phyloP scores from a whole-genome alignment of 1,140 invertebrate genomes.

The Oryzaephilus surinamensis region DNA sequence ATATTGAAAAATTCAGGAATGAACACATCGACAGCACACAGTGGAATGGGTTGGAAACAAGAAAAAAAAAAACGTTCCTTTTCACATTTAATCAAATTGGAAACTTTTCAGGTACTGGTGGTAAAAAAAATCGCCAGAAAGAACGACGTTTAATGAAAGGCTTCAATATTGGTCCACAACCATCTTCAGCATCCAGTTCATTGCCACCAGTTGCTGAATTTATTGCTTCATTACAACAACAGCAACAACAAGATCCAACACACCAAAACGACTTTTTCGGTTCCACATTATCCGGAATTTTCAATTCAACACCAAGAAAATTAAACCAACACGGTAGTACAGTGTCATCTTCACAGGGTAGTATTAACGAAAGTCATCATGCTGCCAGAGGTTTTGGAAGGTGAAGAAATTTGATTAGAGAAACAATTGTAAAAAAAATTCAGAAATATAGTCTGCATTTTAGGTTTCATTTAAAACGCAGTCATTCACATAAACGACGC shows the following conservation, averaged over 20 bases:
- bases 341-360: constrained; percentile 34
- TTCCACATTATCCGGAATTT: constrained; percentile 39
- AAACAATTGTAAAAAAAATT: neutral
- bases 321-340: constrained; percentile 32
- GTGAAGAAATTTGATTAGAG: constrained; percentile 11
- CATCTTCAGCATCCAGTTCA: constrained; percentile 44
- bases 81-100: constrained; percentile 1
- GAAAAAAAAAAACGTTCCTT: constrained; percentile 3
- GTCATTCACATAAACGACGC: constrained; percentile 54
- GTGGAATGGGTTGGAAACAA: constrained; percentile 46
- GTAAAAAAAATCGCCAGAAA: constrained; percentile 88
- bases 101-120: constrained; percentile 59
- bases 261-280: constrained; percentile 39
- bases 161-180: constrained; percentile 73
- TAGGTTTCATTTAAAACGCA: constrained; percentile 45
- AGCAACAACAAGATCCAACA: too few species aligned
- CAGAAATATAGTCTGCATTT: constrained; percentile 2
- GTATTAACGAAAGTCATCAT: constrained; percentile 29
- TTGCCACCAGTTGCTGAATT: constrained; percentile 67
- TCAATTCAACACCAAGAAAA: constrained; percentile 32
- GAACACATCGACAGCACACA: constrained; percentile 70
- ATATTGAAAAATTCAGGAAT: constrained; percentile 89
- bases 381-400: constrained; percentile 19
- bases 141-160: constrained; percentile 88
- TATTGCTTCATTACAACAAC: constrained; percentile 54